A percentile compares a stretch with the other conserved stretches of the same genome.
These are phyloP conservation scores for Argynnis bischoffii DNA, from an alignment of 2,888 invertebrate species.

Conservation along the genomic window DNA sequence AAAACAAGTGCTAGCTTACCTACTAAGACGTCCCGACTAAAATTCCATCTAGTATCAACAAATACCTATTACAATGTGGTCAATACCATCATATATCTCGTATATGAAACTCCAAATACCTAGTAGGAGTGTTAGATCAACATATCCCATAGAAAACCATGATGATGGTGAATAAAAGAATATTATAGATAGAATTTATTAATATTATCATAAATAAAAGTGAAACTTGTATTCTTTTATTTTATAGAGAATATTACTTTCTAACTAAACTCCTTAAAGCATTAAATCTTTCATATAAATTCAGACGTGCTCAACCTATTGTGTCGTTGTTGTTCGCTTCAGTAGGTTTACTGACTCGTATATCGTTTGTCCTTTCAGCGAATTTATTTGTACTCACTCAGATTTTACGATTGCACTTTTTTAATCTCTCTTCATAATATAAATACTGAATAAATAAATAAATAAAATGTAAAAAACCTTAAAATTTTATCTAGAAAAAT, in stretches of 20 bases:
- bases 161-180: too few species aligned
- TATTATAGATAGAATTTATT: neutral
- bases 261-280: constrained; percentile 9
- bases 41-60: too few species aligned
- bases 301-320: constrained; percentile 16
- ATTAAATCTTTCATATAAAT: constrained; percentile 19
- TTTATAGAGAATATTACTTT: constrained; percentile 2
- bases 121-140: too few species aligned
- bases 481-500: neutral
- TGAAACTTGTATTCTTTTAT: constrained; percentile 2
- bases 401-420: neutral
- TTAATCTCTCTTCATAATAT: constrained; percentile 7
- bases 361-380: constrained; percentile 15
- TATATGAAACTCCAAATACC: too few species aligned
- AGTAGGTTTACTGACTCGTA: constrained; percentile 7
- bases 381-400: constrained; percentile 5
- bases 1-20: too few species aligned
- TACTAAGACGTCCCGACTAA: too few species aligned
- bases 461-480: neutral
- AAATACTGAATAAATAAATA: neutral
- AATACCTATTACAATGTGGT: too few species aligned
- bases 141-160: too few species aligned
- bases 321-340: constrained; percentile 16
- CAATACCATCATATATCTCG: too few species aligned
- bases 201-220: neutral